phyloP scores from a whole-genome alignment of 2,797 vertebrate species.

The Megalops cyprinoides region DNA sequence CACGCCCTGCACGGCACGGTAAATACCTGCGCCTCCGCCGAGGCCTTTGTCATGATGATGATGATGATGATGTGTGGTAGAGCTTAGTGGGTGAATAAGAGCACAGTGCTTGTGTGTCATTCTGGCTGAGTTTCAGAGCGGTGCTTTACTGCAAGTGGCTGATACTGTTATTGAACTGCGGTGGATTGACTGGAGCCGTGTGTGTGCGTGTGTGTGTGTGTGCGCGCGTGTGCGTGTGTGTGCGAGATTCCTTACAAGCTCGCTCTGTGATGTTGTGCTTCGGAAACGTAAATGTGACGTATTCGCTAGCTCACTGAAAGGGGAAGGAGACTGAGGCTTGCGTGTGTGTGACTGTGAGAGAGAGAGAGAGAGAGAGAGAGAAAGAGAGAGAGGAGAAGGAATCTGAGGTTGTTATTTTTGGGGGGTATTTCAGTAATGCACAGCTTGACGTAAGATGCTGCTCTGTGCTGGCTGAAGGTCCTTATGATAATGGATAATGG shows the following conservation, averaged over 20 bases:
- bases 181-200: too few relatives aligned
- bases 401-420: too few relatives aligned
- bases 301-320: background rate
- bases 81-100: background rate
- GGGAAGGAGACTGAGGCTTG: background rate
- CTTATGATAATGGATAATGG: background rate
- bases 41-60: background rate
- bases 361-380: background rate
- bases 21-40: constrained; percentile 55
- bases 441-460: background rate
- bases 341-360: background rate
- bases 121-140: background rate
- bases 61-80: background rate
- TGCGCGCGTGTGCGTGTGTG: constrained; percentile 23
- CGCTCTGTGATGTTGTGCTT: background rate
- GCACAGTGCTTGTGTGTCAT: background rate
- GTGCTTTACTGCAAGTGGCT: background rate
- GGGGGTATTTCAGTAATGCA: background rate
- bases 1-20: constrained; percentile 68
- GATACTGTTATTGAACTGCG: too few relatives aligned
- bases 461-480: background rate
- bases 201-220: constrained; percentile 31
- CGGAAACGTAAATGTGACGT: background rate
- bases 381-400: too few relatives aligned
- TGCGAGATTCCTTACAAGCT: background rate